Evolutionary conservation across 2,888 invertebrate genomes (phyloP), one percentile per base, ranked within the genome.

Genomic region (Campoletis raptor): DNA sequence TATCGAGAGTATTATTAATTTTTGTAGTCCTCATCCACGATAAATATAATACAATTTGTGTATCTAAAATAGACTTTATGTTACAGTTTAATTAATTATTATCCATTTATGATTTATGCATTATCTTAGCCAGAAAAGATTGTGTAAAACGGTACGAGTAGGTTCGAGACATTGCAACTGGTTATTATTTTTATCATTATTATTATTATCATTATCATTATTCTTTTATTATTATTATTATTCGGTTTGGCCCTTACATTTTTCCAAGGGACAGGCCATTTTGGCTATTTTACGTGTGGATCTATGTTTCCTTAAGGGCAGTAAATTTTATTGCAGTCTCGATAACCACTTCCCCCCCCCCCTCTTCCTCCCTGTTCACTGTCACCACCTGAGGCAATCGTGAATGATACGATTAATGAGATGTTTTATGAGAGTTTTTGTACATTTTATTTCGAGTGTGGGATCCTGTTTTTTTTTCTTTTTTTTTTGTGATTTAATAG

Each of bases 61-160:
- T 87, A 87, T 87, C 86, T 87, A 87, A 87, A 87, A 87, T 87
- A 87, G 85, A 87, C 79, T 86, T 86, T 87, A 81, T 86, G 81
- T 84, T 87, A 87, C 81, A 85, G 69, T 69, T 84, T 83, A 64
- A 67, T 81, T 66, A 67, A 72, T 83, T 48, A 77, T 74, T 82
- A 77, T 81, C 79, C n/a, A 78, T 73, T 81, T 81, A 78, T 69
- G 78, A 78, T 81, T 83, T 64, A 81, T 84, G 81, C 74, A 52
- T 77, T 66, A 77, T 21, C 73, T 83, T 70, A 84, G 84, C 81
- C 86, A 79, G 81, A 87, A 64, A 79, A 54, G 48, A 81, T 79
- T 57, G 69, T 74, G 73, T 81, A 74, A 77, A 74, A 81, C 52
- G 30, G 57, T 82, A 69, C 54, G 42, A 57, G 37, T 76, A 73